A percentile compares a stretch with the other conserved stretches of the same genome.
Conservation (phyloP, 2,888 invertebrate species). For the Andrena chrysosceles region DNA sequence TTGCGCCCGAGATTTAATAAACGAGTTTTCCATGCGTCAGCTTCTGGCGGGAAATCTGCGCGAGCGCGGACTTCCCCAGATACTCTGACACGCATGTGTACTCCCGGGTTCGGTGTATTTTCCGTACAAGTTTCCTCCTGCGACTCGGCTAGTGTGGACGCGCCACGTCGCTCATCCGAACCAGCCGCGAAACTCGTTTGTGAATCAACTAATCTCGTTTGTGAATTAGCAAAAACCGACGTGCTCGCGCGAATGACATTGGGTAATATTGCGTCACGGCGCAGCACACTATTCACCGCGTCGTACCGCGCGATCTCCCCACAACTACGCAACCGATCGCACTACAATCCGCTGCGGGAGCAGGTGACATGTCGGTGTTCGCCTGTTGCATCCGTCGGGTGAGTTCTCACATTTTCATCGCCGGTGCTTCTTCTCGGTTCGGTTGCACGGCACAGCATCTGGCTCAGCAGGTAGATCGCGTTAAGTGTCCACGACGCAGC, state of each 20-base stretch:
- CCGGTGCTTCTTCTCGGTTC: background rate
- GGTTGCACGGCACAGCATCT: conserved; percentile 9
- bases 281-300: background rate
- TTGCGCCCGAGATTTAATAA: background rate
- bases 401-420: conserved; percentile 64
- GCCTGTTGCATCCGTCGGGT: conserved; percentile 82
- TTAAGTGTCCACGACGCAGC: background rate
- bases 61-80: conserved; percentile 18
- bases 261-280: background rate
- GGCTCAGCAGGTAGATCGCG: background rate
- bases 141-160: conserved; percentile 45
- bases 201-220: no score
- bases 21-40: background rate
- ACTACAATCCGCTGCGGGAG: background rate
- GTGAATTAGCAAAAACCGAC: background rate
- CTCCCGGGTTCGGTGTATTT: background rate
- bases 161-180: conserved; percentile 3
- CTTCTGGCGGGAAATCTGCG: conserved; percentile 42
- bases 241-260: conserved; percentile 36
- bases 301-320: background rate
- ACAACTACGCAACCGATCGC: background rate
- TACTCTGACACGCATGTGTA: conserved; percentile 53
- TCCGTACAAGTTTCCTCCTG: conserved; percentile 41
- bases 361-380: conserved; percentile 76
- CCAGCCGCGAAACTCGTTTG: background rate